Base-by-base conservation (phyloP, 2,113 vertebrate species). In the Hoplias malabaricus region DNA sequence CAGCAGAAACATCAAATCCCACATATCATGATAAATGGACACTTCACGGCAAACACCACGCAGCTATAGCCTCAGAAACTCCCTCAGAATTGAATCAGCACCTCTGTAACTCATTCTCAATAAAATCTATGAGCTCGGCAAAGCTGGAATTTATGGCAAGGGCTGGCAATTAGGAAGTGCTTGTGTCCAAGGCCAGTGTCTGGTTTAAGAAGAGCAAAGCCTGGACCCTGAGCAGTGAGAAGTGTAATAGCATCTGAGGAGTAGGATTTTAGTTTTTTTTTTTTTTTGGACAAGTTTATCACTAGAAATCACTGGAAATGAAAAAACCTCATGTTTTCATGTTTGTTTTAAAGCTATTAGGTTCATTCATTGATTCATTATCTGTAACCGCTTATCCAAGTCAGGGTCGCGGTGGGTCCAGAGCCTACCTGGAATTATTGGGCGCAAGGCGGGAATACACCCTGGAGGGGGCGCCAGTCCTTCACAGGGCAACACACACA, bases 61-160 rank as follows among this genome's bases (percentile, higher is more conserved):
- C 38, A 54, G 66, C 59, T 75, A n/a, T 46, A 68, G 73, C 16
- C 4, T 42, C 23, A 65, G 46, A 43, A 54, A 54, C 56, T 29
- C 10, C 19, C 48, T n/a, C 21, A 0, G 23, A 33, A 31, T 12
- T 33, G 19, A 57, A 38, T 34, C 1, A 4, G 10, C 21, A 54
- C 21, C 14, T 65, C 14, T 65, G 13, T 66, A 62, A 53, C 59
- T 23, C 14, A 23, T 34, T 53, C 61, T 65, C 9, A 38, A 54
- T 50, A 38, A 54, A 16, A 36, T 25, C 63, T 65, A 14, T 34
- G 27, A 2, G 48, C 23, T 29, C 61, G 33, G 16, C 56, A 75
- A 75, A 63, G 59, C 59, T 66, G 38, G 12, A 12, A 54, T 66
- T n/a, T 34, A 61, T n/a, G 36, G 56, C 71, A 62, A n/a, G 27